These are phyloP conservation scores for Dioctria linearis DNA, from an alignment of 2,888 invertebrate genomes.

Conservation along the genomic window DNA sequence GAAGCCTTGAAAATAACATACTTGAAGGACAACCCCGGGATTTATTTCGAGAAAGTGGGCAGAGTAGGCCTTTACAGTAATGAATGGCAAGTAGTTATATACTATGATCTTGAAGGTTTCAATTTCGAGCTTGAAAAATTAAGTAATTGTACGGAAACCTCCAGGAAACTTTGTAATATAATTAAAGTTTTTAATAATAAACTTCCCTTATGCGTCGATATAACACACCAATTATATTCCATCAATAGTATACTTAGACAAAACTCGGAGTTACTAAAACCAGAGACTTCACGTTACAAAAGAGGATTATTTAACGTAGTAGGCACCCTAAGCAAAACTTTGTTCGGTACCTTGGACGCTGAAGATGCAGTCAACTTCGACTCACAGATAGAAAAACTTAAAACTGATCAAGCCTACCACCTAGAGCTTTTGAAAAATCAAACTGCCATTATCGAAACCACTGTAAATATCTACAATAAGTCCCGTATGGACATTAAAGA, in stretches of 20 bases:
- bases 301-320: constrained; percentile 20
- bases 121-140: constrained; percentile 3
- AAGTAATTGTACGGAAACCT: not conserved
- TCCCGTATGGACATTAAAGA: constrained; percentile 14
- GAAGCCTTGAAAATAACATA: not conserved
- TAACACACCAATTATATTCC: not conserved
- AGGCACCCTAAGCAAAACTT: constrained; percentile 17
- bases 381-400: constrained; percentile 56
- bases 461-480: constrained; percentile 58
- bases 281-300: not conserved
- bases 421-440: constrained; percentile 59
- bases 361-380: constrained; percentile 56
- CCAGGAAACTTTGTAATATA: not conserved
- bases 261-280: not conserved
- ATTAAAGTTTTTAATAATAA: not conserved
- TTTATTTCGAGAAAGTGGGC: constrained; percentile 54
- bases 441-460: constrained; percentile 56
- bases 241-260: not conserved
- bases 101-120: constrained; percentile 24
- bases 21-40: constrained; percentile 44
- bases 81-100: constrained; percentile 37
- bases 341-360: constrained; percentile 37
- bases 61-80: constrained; percentile 47
- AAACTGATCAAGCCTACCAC: constrained; percentile 56
- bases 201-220: not conserved